These are phyloP conservation scores for Phorcus lineatus DNA, from an alignment of 2,888 invertebrate genomes.

Conservation along the genomic window DNA sequence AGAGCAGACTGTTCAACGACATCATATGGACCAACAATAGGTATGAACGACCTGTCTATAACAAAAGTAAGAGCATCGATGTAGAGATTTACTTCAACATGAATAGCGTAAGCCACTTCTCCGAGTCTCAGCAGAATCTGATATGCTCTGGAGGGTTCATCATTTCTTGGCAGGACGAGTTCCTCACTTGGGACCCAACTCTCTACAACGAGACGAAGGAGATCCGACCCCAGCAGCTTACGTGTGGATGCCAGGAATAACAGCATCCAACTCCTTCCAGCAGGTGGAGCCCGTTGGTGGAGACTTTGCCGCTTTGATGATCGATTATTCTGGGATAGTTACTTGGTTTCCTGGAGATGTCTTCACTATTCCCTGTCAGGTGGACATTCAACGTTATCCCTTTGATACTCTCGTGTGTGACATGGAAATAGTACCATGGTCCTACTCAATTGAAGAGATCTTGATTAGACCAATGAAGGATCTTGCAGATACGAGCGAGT, in stretches of 20 bases:
- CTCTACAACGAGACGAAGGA: not conserved
- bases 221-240: not conserved
- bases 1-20: not conserved
- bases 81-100: not conserved
- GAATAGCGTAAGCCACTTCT: not conserved
- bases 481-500: too few relatives aligned
- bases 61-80: not conserved
- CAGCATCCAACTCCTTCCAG: not conserved
- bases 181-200: not conserved
- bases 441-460: not conserved
- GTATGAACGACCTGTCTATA: not conserved
- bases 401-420: not conserved
- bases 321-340: not conserved
- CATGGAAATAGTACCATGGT: not conserved
- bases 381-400: not conserved
- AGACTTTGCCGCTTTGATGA: not conserved
- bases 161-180: not conserved
- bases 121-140: not conserved
- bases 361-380: not conserved
- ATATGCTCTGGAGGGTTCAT: not conserved
- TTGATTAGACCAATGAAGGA: not conserved
- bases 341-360: not conserved
- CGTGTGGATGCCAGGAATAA: not conserved
- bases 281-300: not conserved
- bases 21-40: not conserved